Evolutionary conservation across 92 coral and sea anemone species (phyloP).

Genomic region (Porites lobata): DNA sequence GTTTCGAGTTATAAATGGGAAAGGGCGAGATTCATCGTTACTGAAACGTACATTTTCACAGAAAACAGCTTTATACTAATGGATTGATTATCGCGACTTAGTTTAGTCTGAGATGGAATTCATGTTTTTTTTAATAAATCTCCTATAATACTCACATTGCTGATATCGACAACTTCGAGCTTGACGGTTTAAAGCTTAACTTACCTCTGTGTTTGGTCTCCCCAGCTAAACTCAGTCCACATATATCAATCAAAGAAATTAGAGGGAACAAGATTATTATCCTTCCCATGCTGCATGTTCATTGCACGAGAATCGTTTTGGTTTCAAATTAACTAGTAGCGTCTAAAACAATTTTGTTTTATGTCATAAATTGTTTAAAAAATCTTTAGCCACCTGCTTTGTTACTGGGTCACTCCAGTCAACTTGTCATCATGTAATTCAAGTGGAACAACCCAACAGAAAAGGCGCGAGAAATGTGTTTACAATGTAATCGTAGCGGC

Average conservation of each 20-base stretch:
- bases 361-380: neutral
- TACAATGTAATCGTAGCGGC: too few relatives aligned
- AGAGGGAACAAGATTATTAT: neutral
- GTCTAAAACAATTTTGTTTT: neutral
- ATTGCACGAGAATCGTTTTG: neutral
- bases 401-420: neutral
- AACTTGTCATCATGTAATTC: neutral
- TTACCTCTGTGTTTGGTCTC: neutral
- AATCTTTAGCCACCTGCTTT: neutral
- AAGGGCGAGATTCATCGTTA: too few relatives aligned
- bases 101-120: too few relatives aligned
- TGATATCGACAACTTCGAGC: too few relatives aligned
- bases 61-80: too few relatives aligned
- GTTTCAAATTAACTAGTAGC: neutral
- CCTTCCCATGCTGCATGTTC: conserved; percentile 29
- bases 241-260: neutral
- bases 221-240: neutral
- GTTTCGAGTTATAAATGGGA: too few relatives aligned
- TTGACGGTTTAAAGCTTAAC: neutral
- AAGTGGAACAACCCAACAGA: neutral
- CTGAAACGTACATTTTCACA: too few relatives aligned
- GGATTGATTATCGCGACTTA: too few relatives aligned
- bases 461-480: neutral
- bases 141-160: too few relatives aligned
- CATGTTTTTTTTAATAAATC: too few relatives aligned